Conservation (phyloP, 2,797 vertebrate genomes). For the Miichthys miiuy region DNA sequence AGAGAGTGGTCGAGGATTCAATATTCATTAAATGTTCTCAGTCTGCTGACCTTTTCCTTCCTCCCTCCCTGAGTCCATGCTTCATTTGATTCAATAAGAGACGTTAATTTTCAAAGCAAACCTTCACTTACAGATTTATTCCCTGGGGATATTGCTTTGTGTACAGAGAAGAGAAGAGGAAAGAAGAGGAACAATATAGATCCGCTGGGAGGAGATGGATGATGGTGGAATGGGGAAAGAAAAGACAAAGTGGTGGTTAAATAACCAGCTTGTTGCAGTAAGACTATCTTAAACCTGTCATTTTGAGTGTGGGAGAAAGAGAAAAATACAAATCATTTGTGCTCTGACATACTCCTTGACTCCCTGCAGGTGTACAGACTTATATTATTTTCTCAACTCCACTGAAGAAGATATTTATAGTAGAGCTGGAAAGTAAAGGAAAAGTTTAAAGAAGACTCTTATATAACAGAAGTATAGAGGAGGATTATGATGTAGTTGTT, state of each 20-base stretch:
- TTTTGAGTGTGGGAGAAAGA: not conserved
- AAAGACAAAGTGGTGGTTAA: conserved; percentile 22
- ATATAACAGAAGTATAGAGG: not conserved
- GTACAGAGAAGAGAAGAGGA: conserved; percentile 27
- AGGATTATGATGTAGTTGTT: conserved; percentile 6
- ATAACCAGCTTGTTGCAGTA: conserved; percentile 16
- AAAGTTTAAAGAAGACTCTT: not conserved
- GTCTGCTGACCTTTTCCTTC: conserved; percentile 78
- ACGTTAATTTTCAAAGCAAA: conserved; percentile 77
- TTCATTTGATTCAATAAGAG: conserved; percentile 83
- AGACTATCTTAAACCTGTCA: conserved; percentile 13
- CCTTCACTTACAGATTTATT: conserved; percentile 67
- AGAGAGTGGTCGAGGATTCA: conserved; percentile 57
- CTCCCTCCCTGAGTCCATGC: conserved; percentile 60
- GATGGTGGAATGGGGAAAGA: conserved; percentile 1
- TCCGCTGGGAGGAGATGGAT: conserved; percentile 35
- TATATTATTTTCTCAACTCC: conserved; percentile 1
- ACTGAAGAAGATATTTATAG: conserved; percentile 17
- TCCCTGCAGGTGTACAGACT: not conserved
- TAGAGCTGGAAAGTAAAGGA: not conserved
- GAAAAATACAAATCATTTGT: conserved; percentile 10
- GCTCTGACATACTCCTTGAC: not conserved
- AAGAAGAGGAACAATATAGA: conserved; percentile 39
- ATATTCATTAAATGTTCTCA: conserved; percentile 78
- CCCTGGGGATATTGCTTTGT: conserved; percentile 61